Evolutionary conservation across 2,113 vertebrate genomes (phyloP).

Genomic region (Centrocercus urophasianus): DNA sequence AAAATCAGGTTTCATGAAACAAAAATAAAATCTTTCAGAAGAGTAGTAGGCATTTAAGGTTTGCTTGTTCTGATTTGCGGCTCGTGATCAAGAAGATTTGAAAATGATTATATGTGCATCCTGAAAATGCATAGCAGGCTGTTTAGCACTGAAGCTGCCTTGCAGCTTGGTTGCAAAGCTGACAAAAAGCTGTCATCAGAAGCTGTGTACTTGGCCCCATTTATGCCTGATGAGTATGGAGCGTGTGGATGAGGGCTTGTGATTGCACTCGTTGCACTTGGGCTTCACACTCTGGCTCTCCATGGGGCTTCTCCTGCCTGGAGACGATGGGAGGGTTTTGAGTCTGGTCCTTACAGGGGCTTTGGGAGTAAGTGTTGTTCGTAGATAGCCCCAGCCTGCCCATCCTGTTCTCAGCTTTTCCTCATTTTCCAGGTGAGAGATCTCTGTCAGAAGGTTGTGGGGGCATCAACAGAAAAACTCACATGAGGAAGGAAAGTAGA

Average conservation of each 20-base stretch:
- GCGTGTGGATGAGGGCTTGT: not conserved
- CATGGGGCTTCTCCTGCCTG: not conserved
- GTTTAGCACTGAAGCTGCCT: not conserved
- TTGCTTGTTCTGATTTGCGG: not conserved
- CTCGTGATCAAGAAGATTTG: not conserved
- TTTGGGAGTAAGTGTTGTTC: not conserved
- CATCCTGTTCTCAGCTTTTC: not conserved
- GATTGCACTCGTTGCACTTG: fast-evolving
- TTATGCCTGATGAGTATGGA: not conserved
- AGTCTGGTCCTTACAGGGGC: not conserved
- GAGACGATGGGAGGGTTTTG: not conserved
- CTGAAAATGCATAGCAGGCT: not conserved
- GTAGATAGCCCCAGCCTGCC: not conserved
- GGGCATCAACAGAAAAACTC: not conserved
- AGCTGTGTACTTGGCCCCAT: not conserved
- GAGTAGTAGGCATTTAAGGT: not conserved
- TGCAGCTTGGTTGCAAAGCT: not conserved
- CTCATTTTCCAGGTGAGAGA: not conserved
- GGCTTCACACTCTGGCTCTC: not conserved
- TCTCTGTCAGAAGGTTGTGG: not conserved
- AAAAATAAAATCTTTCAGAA: not conserved
- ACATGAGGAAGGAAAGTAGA: not conserved
- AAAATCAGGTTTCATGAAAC: not conserved
- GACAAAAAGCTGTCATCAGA: fast-evolving
- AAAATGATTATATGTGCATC: not conserved